These are phyloP conservation scores for Bujurquina vittata DNA, from an alignment of 2,113 vertebrate species.

Conservation along the genomic window DNA sequence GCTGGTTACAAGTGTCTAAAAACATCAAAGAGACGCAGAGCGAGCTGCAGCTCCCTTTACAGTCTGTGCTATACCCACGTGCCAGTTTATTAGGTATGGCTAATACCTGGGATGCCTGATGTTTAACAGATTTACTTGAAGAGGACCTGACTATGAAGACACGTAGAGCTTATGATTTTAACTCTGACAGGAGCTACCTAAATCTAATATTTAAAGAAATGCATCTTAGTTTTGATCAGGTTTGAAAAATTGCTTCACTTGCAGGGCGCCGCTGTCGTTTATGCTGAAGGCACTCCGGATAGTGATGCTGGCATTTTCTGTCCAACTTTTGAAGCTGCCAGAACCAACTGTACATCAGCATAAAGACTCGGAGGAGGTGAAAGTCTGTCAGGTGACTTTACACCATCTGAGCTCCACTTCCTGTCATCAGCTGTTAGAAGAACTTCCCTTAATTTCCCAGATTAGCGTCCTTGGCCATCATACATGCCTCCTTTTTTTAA, in stretches of 20 bases:
- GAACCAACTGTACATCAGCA: too few species aligned
- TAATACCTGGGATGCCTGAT: not conserved
- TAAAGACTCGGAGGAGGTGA: too few species aligned
- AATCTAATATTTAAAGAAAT: not conserved
- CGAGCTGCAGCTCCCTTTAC: not conserved
- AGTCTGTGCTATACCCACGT: not conserved
- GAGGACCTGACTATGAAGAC: not conserved
- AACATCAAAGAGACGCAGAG: slow-evolving; percentile 1
- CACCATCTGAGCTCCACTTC: too few species aligned
- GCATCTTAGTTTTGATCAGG: not conserved
- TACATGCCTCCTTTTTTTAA: too few species aligned
- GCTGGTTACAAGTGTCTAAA: slow-evolving; percentile 11
- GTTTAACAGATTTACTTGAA: not conserved
- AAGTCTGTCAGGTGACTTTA: too few species aligned
- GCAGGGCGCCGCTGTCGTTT: too few species aligned
- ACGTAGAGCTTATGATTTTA: not conserved
- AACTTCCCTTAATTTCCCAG: not conserved
- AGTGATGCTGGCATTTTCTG: too few species aligned
- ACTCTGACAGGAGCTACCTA: not conserved
- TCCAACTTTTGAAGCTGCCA: too few species aligned
- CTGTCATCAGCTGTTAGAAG: too few species aligned
- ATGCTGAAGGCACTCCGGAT: too few species aligned
- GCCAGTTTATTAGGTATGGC: not conserved
- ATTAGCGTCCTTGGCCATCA: not conserved
- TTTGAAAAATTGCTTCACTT: not conserved